Conservation (phyloP, 2,888 invertebrate genomes). For the Augochlorella aurata region DNA sequence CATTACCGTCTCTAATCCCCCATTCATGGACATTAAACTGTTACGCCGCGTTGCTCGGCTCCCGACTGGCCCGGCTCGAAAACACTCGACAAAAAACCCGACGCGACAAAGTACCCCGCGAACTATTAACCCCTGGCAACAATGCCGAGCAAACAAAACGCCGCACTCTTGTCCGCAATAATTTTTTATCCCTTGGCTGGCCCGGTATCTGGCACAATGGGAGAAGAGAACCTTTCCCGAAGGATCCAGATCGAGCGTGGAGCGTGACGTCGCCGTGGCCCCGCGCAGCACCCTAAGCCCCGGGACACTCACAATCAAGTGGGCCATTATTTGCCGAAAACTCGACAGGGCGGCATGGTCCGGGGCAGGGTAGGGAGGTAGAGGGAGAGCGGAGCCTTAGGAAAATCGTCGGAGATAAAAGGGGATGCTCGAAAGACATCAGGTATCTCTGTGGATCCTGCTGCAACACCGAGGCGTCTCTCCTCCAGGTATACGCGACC, state of each 20-base stretch:
- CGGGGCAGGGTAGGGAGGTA: not conserved
- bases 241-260: slow-evolving; percentile 59
- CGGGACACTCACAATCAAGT: slow-evolving; percentile 66
- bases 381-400: not conserved
- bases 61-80: slow-evolving; percentile 24
- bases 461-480: slow-evolving; percentile 9
- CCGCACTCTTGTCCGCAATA: slow-evolving; percentile 63
- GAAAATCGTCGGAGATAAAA: slow-evolving; percentile 45
- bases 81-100: slow-evolving; percentile 47
- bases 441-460: slow-evolving; percentile 35
- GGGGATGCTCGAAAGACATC: slow-evolving; percentile 43
- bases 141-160: slow-evolving; percentile 63
- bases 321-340: slow-evolving; percentile 69
- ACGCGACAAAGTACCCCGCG: slow-evolving; percentile 56
- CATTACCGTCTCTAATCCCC: slow-evolving; percentile 56
- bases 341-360: slow-evolving; percentile 48
- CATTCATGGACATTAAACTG: slow-evolving; percentile 54
- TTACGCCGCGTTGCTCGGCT: slow-evolving; percentile 30
- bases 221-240: slow-evolving; percentile 42
- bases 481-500: slow-evolving; percentile 58
- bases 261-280: slow-evolving; percentile 53
- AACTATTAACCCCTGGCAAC: slow-evolving; percentile 65
- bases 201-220: slow-evolving; percentile 58
- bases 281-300: slow-evolving; percentile 53
- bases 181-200: slow-evolving; percentile 58